These are phyloP conservation scores for Zosterops japonicus DNA, from an alignment of 2,113 vertebrate genomes.

Conservation along the genomic window DNA sequence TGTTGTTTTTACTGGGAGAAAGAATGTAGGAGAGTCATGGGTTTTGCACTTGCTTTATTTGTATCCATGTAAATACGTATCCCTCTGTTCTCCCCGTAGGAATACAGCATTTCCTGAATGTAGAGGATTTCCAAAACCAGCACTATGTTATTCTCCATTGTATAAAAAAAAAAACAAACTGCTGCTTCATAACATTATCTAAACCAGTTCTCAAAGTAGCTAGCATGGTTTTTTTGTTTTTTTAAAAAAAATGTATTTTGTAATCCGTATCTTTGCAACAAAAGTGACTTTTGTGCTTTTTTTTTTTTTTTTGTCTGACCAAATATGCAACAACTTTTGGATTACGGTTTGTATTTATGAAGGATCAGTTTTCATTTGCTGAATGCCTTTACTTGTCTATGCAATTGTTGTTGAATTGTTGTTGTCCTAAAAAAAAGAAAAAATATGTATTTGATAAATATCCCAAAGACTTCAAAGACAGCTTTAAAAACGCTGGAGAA, in stretches of 20 bases:
- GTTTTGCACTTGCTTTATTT: constrained; percentile 62
- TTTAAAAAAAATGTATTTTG: constrained; percentile 76
- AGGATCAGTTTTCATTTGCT: constrained; percentile 48
- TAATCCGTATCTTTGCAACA: constrained; percentile 75
- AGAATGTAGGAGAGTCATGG: constrained; percentile 48
- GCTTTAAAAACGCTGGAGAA: constrained; percentile 41
- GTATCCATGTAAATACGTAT: constrained; percentile 40
- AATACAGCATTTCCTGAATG: constrained; percentile 76
- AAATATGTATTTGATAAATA: not conserved
- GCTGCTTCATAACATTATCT: constrained; percentile 74
- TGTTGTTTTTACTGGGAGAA: constrained; percentile 56
- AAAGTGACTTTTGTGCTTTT: constrained; percentile 63
- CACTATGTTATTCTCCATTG: constrained; percentile 76
- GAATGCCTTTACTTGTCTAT: constrained; percentile 57
- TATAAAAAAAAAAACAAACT: constrained; percentile 73
- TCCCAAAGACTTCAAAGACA: constrained; percentile 49
- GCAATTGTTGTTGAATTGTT: constrained; percentile 43
- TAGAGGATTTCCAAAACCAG: constrained; percentile 70
- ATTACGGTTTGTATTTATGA: constrained; percentile 75
- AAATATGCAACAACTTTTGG: constrained; percentile 63
- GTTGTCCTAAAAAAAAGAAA: not conserved
- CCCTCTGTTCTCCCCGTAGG: constrained; percentile 31
- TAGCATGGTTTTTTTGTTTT: constrained; percentile 52
- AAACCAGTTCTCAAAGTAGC: constrained; percentile 73
- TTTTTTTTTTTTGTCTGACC: constrained; percentile 72